These are phyloP conservation scores for Hestina assimilis DNA, from an alignment of 1,140 invertebrate species.

Conservation along the genomic window DNA sequence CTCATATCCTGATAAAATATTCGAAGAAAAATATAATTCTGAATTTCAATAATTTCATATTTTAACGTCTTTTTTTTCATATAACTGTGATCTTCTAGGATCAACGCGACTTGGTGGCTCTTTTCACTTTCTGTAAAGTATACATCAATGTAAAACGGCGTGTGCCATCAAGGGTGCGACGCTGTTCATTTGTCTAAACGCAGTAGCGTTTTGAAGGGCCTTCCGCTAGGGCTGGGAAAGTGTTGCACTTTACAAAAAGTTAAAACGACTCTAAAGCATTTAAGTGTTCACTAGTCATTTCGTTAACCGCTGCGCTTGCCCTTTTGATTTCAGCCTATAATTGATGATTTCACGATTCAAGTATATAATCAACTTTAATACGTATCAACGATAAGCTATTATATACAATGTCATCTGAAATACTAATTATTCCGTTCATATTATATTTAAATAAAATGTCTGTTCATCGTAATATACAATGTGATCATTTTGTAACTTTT, in stretches of 20 bases:
- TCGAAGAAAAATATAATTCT: too few species aligned
- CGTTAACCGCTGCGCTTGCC: slow-evolving; percentile 40
- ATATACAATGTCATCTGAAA: slow-evolving; percentile 23
- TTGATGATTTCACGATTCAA: slow-evolving; percentile 35
- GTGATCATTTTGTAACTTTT: slow-evolving; percentile 61
- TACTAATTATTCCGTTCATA: slow-evolving; percentile 10
- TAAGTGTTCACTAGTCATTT: slow-evolving; percentile 42
- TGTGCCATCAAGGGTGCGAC: slow-evolving; percentile 66
- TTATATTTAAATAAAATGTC: slow-evolving; percentile 30
- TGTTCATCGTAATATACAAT: slow-evolving; percentile 38
- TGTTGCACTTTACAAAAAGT: slow-evolving; percentile 75
- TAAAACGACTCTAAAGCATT: slow-evolving; percentile 56
- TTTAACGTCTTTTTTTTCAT: too few species aligned
- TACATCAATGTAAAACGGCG: slow-evolving; percentile 38
- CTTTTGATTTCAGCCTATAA: slow-evolving; percentile 43
- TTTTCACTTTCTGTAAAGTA: neutral
- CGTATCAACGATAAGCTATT: slow-evolving; percentile 24
- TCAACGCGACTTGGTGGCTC: neutral
- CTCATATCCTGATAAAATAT: too few species aligned
- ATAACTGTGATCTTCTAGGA: too few species aligned
- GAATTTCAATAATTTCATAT: too few species aligned
- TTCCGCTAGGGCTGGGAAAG: slow-evolving; percentile 65
- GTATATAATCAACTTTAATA: slow-evolving; percentile 23
- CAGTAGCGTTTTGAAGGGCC: slow-evolving; percentile 64
- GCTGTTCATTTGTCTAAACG: slow-evolving; percentile 77